A percentile compares a stretch with the other conserved stretches of the same genome.
Conservation (phyloP, 2,113 vertebrate genomes). For the Varanus salvator region DNA sequence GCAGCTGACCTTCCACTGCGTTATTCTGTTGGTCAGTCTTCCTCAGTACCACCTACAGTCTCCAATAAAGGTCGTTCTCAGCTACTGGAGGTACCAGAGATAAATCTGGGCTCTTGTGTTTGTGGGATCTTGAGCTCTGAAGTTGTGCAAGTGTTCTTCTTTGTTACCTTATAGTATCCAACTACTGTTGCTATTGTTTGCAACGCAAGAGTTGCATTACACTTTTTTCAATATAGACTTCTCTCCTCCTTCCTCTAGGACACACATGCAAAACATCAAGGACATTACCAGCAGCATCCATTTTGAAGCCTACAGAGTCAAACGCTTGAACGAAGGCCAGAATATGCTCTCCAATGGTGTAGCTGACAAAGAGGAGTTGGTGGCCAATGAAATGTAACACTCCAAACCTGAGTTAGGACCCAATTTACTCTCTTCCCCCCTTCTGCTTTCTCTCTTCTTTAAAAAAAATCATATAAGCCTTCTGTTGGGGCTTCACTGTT, state of each 20-base stretch:
- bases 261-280: slow-evolving; percentile 99
- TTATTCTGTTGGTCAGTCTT: neutral
- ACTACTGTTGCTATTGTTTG: neutral
- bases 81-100: neutral
- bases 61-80: neutral
- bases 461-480: slow-evolving; percentile 59
- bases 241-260: slow-evolving; percentile 77
- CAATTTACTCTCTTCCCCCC: slow-evolving; percentile 26
- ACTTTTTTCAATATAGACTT: neutral
- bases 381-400: slow-evolving; percentile 90
- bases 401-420: slow-evolving; percentile 47
- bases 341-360: slow-evolving; percentile 85
- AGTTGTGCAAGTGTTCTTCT: neutral
- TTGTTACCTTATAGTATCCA: neutral
- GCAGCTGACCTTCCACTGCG: neutral
- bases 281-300: slow-evolving; percentile 98
- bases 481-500: slow-evolving; percentile 40
- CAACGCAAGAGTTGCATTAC: neutral
- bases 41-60: too few relatives aligned
- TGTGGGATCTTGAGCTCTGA: neutral
- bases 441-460: slow-evolving; percentile 50
- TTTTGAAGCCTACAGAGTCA: slow-evolving; percentile 95
- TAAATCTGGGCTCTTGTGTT: neutral
- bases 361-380: slow-evolving; percentile 81
- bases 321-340: slow-evolving; percentile 91